Evolutionary conservation across 2,888 invertebrate species (phyloP), one percentile per base, ranked within the genome.

Genomic region (Dimorphilus gyrociliatus): DNA sequence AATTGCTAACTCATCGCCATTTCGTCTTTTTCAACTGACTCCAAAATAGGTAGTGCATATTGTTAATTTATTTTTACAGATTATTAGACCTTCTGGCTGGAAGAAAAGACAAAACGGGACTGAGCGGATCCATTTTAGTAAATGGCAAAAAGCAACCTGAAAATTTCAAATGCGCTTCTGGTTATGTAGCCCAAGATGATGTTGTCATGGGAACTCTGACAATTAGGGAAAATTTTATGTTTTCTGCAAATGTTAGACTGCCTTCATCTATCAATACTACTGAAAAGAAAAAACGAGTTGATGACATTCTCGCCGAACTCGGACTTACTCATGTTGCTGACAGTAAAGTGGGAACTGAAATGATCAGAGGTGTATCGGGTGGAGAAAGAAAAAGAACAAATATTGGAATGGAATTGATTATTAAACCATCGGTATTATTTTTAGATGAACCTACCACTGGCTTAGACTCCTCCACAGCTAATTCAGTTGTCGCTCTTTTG

Each of bases 371-470:
- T 12, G 50, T 62, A n/a, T 62, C 62, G 3, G 61, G 62, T 19
- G 62, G 62, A 19, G 62, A 62, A 41, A 42, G 57, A 27, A 62
- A 62, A 41, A 42, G 62, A 16, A 53, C 53, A 17, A 59, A 58
- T 39, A 61, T 62, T 33, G 61, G 61, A 8, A 62, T 62, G 61
- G 62, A 62, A 42, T 41, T 62, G 42, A 56, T 62, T 32, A 58
- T 53, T 33, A 49, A 51, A 19, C 61, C 61, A 19, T 48, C 50
- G 13, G 51, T 62, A 8, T 47, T 62, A 12, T 62, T 62, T 35
- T 48, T 62, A 12, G 62, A 62, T 43, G 62, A 62, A 40, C 61
- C 61, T 16, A 62, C 60, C 12, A 60, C 61, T 30, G 62, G 59
- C 3, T 46, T 59, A n/a, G 59, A 59, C 42, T 52, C 59, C 25